Conservation (phyloP, 2,797 vertebrate genomes). For the Gymnodraco acuticeps region DNA sequence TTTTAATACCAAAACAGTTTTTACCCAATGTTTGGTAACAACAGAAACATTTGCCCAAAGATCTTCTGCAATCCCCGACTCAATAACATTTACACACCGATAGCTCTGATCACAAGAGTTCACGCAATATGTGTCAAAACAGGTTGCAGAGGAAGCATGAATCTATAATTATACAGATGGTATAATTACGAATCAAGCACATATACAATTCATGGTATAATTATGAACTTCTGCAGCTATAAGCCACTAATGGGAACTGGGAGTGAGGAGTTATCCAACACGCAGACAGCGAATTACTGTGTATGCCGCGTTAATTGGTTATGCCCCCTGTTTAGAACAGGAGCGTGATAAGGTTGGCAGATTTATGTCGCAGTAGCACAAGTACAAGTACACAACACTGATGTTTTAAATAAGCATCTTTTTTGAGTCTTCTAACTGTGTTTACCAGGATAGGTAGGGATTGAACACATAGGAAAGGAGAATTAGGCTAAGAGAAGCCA, state of each 20-base stretch:
- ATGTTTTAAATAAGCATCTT: slow-evolving; percentile 44
- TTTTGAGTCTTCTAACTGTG: slow-evolving; percentile 6
- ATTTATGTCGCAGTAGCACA: slow-evolving; percentile 67
- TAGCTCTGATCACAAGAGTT: slow-evolving; percentile 65
- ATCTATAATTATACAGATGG: slow-evolving; percentile 81
- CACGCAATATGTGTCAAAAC: slow-evolving; percentile 77
- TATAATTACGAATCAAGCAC: slow-evolving; percentile 82
- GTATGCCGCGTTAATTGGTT: slow-evolving; percentile 78
- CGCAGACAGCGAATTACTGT: slow-evolving; percentile 83
- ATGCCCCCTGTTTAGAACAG: slow-evolving; percentile 69
- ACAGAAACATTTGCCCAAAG: slow-evolving; percentile 62
- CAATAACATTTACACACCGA: slow-evolving; percentile 65
- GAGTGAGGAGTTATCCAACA: slow-evolving; percentile 78
- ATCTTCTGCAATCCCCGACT: slow-evolving; percentile 55
- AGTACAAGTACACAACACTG: slow-evolving; percentile 25
- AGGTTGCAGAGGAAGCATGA: slow-evolving; percentile 71
- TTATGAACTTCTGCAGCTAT: slow-evolving; percentile 79
- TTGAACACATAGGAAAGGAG: not conserved
- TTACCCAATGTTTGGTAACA: slow-evolving; percentile 64
- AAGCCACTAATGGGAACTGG: slow-evolving; percentile 82
- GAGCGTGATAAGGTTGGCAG: slow-evolving; percentile 66
- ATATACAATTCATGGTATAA: slow-evolving; percentile 81
- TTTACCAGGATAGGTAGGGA: slow-evolving; percentile 39
- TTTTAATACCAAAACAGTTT: slow-evolving; percentile 65
- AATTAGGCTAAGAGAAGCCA: slow-evolving; percentile 14